These are phyloP conservation scores for Malurus alboscapulatus DNA, from an alignment of 2,113 vertebrate species.

Conservation along the genomic window DNA sequence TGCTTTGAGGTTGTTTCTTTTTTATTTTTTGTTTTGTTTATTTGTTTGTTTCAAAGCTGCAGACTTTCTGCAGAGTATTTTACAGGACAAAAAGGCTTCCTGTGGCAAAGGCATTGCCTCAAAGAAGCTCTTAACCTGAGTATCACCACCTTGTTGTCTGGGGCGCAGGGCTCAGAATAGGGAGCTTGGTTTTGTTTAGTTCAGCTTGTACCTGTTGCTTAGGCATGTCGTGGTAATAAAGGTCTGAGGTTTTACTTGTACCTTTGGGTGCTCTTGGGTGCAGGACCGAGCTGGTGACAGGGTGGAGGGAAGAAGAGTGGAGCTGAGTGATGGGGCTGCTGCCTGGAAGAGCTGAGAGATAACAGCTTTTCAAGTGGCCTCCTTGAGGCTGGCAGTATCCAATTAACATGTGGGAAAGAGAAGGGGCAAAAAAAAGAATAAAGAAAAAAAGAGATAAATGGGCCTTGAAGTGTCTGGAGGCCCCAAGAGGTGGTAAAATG, in stretches of 20 bases:
- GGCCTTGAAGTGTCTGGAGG: neutral
- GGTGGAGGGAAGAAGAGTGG: neutral
- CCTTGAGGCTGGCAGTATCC: neutral
- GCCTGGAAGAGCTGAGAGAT: neutral
- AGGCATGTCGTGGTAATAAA: neutral
- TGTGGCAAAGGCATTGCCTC: neutral
- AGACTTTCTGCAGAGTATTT: accelerated
- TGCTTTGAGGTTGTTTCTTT: neutral
- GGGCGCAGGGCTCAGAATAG: neutral
- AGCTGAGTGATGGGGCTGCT: neutral
- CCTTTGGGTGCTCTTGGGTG: accelerated
- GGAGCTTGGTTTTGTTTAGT: neutral
- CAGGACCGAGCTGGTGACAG: neutral
- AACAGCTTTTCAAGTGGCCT: neutral
- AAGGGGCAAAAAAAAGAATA: neutral
- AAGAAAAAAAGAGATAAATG: neutral
- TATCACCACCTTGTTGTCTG: accelerated
- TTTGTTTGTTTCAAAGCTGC: neutral
- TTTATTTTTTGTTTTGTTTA: no score
- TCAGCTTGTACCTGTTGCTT: neutral
- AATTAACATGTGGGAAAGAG: neutral
- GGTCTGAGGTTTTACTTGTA: neutral
- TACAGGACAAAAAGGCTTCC: neutral
- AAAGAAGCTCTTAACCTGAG: accelerated
- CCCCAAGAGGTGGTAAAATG: neutral